Base-by-base conservation (phyloP, 92 coral and sea anemone species). In the Phenganax stokvisi region DNA sequence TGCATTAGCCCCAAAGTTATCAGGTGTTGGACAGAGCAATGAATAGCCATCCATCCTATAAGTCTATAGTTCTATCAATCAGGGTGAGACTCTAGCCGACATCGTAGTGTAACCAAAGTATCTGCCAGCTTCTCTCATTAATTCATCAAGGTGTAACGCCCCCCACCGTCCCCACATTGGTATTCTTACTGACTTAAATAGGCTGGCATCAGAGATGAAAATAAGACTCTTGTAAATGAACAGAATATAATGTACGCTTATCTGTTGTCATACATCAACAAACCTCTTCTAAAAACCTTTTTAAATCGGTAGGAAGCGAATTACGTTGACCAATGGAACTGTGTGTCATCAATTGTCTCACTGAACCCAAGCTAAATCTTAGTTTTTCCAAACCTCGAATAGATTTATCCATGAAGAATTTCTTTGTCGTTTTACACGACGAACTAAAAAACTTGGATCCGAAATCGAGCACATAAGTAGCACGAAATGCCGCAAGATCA, bases 231-330 rank as follows among this genome's bases (percentile, higher is more conserved):
- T 75, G 6, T 12, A 13, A 10, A 28, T 58, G 53, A 10, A 54
- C 51, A 55, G 13, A 6, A 55, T 10, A 55, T 25, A 52, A 29
- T 6, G 57, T 31, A 64, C 16, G 7, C 6, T 44, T 7, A 10
- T 5, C 8, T n/a, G 30, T 64, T 31, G 28, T 28, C 11, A 11
- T 53, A 59, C 71, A n/a, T 30, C 76, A 37, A 79, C 83, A 53
- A 62, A 94, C 98, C 97, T 94, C 98, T 78, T 92, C 97, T 20
- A 94, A 83, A 82, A 94, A 94, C 77, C 92, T 83, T 72, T 85
- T 90, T 58, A 94, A 76, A 56, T 94, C 98, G 13, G 78, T 65
- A 20, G 85, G 76, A 17, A 67, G 56, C 25, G 56, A 12, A 13
- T 13, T 31, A 47, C 64, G 64, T 60, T 29, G 70, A 9, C 37